phyloP scores from a whole-genome alignment of 2,797 vertebrate genomes.

The Girardinus metallicus region DNA sequence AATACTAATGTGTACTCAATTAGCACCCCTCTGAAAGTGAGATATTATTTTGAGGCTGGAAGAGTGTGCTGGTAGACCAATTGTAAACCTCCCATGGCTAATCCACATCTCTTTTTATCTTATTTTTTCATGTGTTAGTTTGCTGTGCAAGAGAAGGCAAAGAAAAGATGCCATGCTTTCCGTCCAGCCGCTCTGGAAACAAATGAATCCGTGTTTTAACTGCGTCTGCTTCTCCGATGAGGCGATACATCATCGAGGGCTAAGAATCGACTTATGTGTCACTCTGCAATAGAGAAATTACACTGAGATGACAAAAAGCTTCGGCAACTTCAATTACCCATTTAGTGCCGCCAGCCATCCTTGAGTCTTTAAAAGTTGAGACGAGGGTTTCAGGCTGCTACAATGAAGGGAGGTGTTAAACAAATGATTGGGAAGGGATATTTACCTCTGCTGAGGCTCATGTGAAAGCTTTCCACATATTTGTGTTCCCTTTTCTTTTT shows the following conservation, averaged over 20 bases:
- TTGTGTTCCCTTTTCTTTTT: conserved; percentile 3
- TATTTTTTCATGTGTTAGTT: conserved; percentile 34
- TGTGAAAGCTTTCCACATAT: conserved; percentile 23
- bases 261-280: conserved; percentile 74
- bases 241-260: conserved; percentile 71
- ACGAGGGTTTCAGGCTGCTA: conserved; percentile 54
- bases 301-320: conserved; percentile 72
- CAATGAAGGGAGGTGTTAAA: conserved; percentile 57
- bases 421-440: conserved; percentile 45
- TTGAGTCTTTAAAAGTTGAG: conserved; percentile 69
- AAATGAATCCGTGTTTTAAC: conserved; percentile 70
- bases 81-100: conserved; percentile 51
- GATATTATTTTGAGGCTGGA: conserved; percentile 59
- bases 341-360: conserved; percentile 55
- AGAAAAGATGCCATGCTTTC: conserved; percentile 32
- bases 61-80: conserved; percentile 22
- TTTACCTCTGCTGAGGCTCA: conserved; percentile 45
- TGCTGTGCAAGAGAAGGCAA: conserved; percentile 30
- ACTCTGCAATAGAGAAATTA: conserved; percentile 80
- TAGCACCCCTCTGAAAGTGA: conserved; percentile 64
- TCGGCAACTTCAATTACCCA: conserved; percentile 75
- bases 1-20: conserved; percentile 74
- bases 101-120: conserved; percentile 41
- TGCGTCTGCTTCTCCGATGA: conserved; percentile 62
- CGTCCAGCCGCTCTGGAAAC: conserved; percentile 64